These are phyloP conservation scores for Limnephilus lunatus DNA, from an alignment of 2,888 invertebrate genomes.

Conservation along the genomic window DNA sequence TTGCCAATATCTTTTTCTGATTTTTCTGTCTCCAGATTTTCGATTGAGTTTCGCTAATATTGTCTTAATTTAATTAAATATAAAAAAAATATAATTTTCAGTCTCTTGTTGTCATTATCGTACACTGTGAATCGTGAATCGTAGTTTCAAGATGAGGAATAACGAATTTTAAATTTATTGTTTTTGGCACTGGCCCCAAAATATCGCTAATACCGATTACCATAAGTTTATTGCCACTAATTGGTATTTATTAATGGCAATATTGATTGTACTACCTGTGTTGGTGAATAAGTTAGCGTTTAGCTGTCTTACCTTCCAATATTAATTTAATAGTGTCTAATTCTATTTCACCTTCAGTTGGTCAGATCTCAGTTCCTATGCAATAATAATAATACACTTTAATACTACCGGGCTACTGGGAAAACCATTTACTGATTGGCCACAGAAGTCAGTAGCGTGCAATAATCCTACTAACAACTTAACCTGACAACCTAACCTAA, in stretches of 20 bases:
- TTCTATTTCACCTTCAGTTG: background rate
- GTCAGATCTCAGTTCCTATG: background rate
- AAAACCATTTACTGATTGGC: background rate
- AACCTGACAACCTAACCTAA: no score
- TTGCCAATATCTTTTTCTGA: no score
- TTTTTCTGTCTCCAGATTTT: no score
- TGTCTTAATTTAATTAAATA: no score
- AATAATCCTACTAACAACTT: background rate
- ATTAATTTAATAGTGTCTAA: background rate
- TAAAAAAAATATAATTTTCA: no score
- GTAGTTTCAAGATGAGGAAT: no score
- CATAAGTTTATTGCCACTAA: background rate
- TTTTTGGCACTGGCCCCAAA: background rate
- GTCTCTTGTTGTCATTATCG: no score
- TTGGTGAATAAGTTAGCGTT: no score
- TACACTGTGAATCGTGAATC: no score
- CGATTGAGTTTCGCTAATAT: no score
- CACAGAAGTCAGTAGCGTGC: background rate
- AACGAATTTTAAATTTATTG: no score
- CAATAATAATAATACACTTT: background rate
- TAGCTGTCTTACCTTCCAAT: background rate
- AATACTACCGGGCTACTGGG: background rate
- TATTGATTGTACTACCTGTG: background rate
- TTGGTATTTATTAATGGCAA: background rate
- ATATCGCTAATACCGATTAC: background rate